Evolutionary conservation across 92 coral and sea anemone species (phyloP).

Genomic region (Epizoanthus stellaris): DNA sequence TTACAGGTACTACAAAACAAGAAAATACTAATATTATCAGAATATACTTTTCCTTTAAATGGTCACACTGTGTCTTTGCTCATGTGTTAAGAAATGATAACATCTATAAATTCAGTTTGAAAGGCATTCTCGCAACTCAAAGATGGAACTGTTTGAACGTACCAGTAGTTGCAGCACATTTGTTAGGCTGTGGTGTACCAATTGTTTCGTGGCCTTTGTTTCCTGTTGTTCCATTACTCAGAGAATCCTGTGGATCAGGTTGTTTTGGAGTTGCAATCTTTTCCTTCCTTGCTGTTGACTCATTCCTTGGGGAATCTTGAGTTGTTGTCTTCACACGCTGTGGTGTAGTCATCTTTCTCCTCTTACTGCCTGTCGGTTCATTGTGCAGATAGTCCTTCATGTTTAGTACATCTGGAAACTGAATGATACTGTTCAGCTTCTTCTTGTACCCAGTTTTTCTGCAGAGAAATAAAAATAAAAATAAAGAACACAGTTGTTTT

Average conservation of each 20-base stretch:
- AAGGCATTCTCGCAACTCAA: neutral
- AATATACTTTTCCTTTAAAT: no score
- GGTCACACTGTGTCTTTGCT: no score
- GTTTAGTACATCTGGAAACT: conserved; percentile 89
- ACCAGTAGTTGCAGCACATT: neutral
- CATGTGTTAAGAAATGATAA: no score
- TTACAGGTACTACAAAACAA: no score
- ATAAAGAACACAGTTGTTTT: neutral
- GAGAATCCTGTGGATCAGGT: neutral
- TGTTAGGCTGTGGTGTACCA: neutral
- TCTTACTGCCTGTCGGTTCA: conserved; percentile 35
- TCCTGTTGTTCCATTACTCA: neutral
- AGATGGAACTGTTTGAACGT: neutral
- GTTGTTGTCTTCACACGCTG: neutral
- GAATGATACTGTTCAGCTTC: conserved; percentile 83
- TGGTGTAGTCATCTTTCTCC: conserved; percentile 12
- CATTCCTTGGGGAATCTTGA: conserved; percentile 5
- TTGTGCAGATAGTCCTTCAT: conserved; percentile 81
- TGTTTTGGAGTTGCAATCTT: neutral
- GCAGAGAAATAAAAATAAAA: neutral
- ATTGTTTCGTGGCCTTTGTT: neutral
- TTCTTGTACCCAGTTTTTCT: conserved; percentile 97
- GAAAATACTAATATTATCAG: no score
- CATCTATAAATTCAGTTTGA: no score
- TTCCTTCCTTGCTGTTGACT: neutral